phyloP scores from a whole-genome alignment of 2,797 vertebrate species.

The Amniataba percoides region DNA sequence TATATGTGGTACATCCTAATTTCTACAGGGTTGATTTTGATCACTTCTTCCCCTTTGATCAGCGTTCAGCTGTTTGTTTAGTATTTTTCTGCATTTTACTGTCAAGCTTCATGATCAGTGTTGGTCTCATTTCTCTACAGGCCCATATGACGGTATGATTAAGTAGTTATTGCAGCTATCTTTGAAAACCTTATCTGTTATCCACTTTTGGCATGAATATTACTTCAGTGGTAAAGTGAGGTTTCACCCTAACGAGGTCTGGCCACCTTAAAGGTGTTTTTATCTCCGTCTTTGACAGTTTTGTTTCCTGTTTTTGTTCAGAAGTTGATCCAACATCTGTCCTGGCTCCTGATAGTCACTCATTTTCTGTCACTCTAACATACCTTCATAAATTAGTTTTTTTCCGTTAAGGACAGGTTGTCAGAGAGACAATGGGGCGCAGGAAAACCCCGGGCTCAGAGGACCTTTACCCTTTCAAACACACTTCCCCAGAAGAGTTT shows the following conservation, averaged over 20 bases:
- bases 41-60: background rate
- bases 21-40: background rate
- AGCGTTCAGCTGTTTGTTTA: background rate
- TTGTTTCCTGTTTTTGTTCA: slow-evolving; percentile 81
- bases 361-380: slow-evolving; percentile 66
- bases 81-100: background rate
- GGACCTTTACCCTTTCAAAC: slow-evolving; percentile 81
- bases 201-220: slow-evolving; percentile 12
- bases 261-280: slow-evolving; percentile 60
- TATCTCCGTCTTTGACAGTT: slow-evolving; percentile 43
- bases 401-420: slow-evolving; percentile 77
- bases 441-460: slow-evolving; percentile 80
- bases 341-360: slow-evolving; percentile 45
- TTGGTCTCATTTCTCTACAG: background rate
- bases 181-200: slow-evolving; percentile 25
- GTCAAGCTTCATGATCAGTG: background rate
- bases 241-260: slow-evolving; percentile 25
- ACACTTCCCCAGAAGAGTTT: slow-evolving; percentile 67
- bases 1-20: background rate
- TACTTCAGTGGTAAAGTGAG: background rate
- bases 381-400: slow-evolving; percentile 78
- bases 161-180: slow-evolving; percentile 1
- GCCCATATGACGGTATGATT: background rate
- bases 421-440: slow-evolving; percentile 82
- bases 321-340: slow-evolving; percentile 51